Base-by-base conservation (phyloP, 2,797 vertebrate genomes). In the Microctenopoma lineatum region DNA sequence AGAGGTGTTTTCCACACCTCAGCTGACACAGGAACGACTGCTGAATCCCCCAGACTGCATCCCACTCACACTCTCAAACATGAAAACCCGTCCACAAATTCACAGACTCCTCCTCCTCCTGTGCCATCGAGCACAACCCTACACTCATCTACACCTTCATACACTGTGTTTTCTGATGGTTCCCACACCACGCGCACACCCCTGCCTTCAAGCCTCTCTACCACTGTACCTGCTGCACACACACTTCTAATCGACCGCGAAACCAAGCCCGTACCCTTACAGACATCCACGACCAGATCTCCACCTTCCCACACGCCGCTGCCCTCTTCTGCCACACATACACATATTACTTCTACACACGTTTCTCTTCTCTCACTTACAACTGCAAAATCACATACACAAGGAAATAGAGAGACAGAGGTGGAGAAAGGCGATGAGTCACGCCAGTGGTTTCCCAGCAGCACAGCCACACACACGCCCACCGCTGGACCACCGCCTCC, bases 1-100 rank as follows among this genome's bases (percentile, higher is more conserved):
- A 66, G 42, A 50, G 59, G 64, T 51, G 59, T 44, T 10, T 36
- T 66, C 59, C 79, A 65, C 13, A 55, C 25, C 44, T 56, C 64
- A 0, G 5, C 66, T 11, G 29, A 46, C 15, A 27, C 63, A 15
- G 66, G 13, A 58, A 32, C 48, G 2, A 34, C 55, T 6, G 1
- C 47, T 13, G 36, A 68, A 57, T 14, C 53, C 0, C 4, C 45
- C 2, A 65, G 72, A 1, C 44, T 8, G 7, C 41, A 0, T 50
- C 44, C 70, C 9, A 52, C 58, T 21, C n/a, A 44, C 5, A 54
- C 75, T 11, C 11, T 12, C 14, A 26, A 9, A 6, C n/a, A 13
- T 8, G 68, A 77, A 9, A 36, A 4, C 10, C 44, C 34, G 0
- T 21, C 52, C 9, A 45, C 66, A 18, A 7, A 52, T 56, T 64